Conservation (phyloP, 2,888 invertebrate genomes). For the Chrysina gloriosa region DNA sequence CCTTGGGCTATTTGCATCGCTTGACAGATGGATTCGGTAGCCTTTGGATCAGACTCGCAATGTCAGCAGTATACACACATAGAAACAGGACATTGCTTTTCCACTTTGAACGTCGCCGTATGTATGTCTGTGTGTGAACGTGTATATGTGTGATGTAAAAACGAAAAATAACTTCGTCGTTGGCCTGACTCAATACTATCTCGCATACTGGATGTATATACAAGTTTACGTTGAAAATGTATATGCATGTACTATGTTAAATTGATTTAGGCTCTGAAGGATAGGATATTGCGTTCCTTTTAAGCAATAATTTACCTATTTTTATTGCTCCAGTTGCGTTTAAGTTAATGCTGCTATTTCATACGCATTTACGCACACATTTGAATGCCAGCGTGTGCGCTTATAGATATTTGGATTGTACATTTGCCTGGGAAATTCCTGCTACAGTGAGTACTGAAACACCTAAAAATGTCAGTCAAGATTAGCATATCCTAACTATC, state of each 20-base stretch:
- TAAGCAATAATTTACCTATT: conserved; percentile 7
- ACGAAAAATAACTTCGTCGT: conserved; percentile 37
- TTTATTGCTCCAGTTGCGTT: conserved; percentile 22
- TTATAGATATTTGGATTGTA: neutral
- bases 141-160: conserved; percentile 42
- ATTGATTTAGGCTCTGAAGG: conserved; percentile 18
- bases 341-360: neutral
- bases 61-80: conserved; percentile 41
- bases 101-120: conserved; percentile 31
- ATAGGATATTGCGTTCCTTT: conserved; percentile 18
- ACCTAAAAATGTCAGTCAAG: no score
- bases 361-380: neutral
- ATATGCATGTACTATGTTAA: conserved; percentile 17
- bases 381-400: no score
- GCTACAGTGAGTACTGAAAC: no score
- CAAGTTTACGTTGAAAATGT: neutral
- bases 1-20: conserved; percentile 50
- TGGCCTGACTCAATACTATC: conserved; percentile 33
- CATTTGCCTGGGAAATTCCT: neutral
- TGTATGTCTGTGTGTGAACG: neutral
- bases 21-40: conserved; percentile 47
- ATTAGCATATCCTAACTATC: no score
- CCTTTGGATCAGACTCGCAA: conserved; percentile 48
- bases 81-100: conserved; percentile 40
- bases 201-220: neutral